These are phyloP conservation scores for Tetrax tetrax DNA, from an alignment of 2,113 vertebrate genomes.

Conservation along the genomic window DNA sequence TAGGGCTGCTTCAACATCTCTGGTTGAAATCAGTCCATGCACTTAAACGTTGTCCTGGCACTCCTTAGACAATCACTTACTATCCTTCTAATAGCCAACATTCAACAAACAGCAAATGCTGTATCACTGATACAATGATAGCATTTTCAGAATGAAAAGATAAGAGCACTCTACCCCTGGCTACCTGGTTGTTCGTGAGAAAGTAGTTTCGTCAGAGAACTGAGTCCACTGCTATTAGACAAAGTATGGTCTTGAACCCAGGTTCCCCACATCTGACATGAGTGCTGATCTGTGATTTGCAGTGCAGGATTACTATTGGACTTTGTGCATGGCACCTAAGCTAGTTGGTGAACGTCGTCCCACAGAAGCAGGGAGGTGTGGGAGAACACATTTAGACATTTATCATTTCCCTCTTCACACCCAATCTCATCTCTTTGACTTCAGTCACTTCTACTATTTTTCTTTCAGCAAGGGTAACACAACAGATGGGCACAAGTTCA, in stretches of 20 bases:
- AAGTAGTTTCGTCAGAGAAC: neutral
- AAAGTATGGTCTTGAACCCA: neutral
- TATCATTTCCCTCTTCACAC: neutral
- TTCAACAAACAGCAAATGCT: neutral
- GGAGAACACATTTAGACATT: neutral
- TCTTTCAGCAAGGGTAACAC: neutral
- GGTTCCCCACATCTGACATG: neutral
- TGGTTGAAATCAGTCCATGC: neutral
- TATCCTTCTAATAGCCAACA: neutral
- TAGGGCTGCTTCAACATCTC: neutral
- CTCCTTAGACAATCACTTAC: neutral
- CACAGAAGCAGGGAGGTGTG: neutral
- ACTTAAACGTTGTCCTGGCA: neutral
- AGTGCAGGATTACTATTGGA: neutral
- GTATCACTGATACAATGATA: neutral
- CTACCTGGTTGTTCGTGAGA: neutral
- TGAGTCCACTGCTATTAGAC: neutral
- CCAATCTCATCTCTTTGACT: neutral
- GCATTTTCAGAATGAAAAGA: neutral
- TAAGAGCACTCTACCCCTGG: neutral
- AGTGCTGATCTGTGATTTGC: neutral
- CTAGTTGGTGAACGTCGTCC: neutral
- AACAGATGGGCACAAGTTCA: neutral
- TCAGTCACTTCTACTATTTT: neutral
- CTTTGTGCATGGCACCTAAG: neutral